Evolutionary conservation across 1,140 invertebrate species (phyloP).

Genomic region (Akabosia matsudoensis): DNA sequence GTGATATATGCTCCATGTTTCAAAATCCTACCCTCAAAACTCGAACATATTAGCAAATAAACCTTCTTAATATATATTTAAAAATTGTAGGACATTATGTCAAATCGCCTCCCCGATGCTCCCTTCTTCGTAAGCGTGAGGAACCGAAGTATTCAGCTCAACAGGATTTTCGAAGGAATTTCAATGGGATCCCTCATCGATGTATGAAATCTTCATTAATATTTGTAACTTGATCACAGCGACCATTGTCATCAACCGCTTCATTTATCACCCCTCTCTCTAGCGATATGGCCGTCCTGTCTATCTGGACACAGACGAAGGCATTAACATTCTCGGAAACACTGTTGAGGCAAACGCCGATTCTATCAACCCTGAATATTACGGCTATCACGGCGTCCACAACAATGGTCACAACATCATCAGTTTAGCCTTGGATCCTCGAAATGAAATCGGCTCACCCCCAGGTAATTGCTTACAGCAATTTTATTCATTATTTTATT

Average conservation of each 20-base stretch:
- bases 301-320: constrained; percentile 8
- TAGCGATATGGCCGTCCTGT: background rate
- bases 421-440: constrained; percentile 16
- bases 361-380: constrained; percentile 19
- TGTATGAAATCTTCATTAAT: background rate
- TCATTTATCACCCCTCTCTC: too few relatives aligned
- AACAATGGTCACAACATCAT: constrained; percentile 24
- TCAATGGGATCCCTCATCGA: background rate
- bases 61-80: background rate
- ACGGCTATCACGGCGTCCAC: constrained; percentile 18
- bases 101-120: background rate
- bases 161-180: constrained; percentile 12
- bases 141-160: background rate
- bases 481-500: background rate
- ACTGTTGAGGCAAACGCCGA: background rate
- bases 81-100: constrained; percentile 11
- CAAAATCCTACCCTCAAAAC: too few relatives aligned
- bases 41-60: too few relatives aligned
- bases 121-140: constrained; percentile 8
- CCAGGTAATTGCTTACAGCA: constrained; percentile 3
- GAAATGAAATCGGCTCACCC: background rate
- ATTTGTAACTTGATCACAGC: too few relatives aligned
- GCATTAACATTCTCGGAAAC: constrained; percentile 11
- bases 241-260: too few relatives aligned
- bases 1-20: background rate